Evolutionary conservation across 2,113 vertebrate genomes (phyloP), one percentile per base, ranked within the genome.

Genomic region (Nannospalax galili): DNA sequence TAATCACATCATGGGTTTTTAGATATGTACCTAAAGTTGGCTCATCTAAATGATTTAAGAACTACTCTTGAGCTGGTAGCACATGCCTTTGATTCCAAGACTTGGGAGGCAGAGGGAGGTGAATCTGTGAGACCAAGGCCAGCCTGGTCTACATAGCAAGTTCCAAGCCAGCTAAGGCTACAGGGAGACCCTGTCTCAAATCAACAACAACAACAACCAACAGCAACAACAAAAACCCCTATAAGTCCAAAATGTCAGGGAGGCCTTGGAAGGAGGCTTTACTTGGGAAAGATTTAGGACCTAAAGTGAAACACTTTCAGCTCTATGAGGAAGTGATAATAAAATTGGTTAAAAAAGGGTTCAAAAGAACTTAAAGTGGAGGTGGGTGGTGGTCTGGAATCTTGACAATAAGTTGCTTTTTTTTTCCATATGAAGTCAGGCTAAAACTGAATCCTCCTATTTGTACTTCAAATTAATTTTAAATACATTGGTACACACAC

Each of bases 401-500:
- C 73, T 75, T 87, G 95, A 65, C 52, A 93, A 86, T 45, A 93
- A 84, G 7, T 24, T 89, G 42, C n/a, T 94, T 95, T 94, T 84
- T 52, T 96, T 92, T 80, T 69, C 78, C 62, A n/a, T 45, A 72
- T 42, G 65, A 92, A 95, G 28, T 70, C 52, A 78, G 28, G 45
- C 88, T 94, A 70, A 90, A 95, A 91, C 90, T n/a, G 64, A 92
- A 58, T 95, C 79, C 56, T 97, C 74, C 85, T 45, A 95, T 91
- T 64, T 89, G 87, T 89, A 74, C 75, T 87, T 97, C 65, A 79
- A 85, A 93, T 7, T 77, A 88, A 74, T 87, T 96, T 97, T 70
- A 96, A 92, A 72, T 85, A 82, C 22, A 75, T 90, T 77, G 87
- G 81, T 90, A 58, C 62, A 69, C 20, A 35, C 45, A 35, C 30